Base-by-base conservation (phyloP, 1,140 invertebrate species). In the Zaprionus tsacasi region DNA sequence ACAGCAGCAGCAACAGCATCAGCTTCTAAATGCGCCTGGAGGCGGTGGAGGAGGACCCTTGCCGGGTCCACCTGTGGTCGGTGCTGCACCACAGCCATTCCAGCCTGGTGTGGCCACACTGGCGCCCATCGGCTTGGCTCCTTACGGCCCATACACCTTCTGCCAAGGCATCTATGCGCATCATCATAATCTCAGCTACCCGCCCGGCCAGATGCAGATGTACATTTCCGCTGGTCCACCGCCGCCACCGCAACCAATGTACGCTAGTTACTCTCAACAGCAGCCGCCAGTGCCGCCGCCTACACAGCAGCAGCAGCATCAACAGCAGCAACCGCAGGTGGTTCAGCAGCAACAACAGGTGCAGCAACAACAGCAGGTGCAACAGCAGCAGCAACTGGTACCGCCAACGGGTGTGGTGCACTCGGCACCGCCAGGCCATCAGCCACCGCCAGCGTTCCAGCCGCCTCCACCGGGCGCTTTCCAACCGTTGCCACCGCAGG, bases 31-130 rank as follows among this genome's bases (percentile, higher is more conserved):
- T 45, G 70, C 78, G 10, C 58, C 72, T 43, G 65, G 68, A 35
- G 75, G 71, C 3, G 76, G 40, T 5, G 76, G 55, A 8, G 70
- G 56, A 0, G 75, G 79, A 30, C 78, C 74, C 3, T 69, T 91
- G 12, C 57, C 81, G n/a, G 83, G 82, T 10, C 91, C 89, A 2
- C 94, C 95, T 0, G 94, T 95, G 0, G 95, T 95, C 0, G 94
- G 94, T 0, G 94, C 95, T 6, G 93, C 94, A 6, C 94, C 56
- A 79, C 94, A 50, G 93, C 94, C 33, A 93, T 94, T 43, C 93
- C 94, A 79, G 93, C 93, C 33, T 93, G 95, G 88, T 27, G 91
- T 92, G 6, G 78, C 91, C 11, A 76, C 91, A 6, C 12, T 92
- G 68, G 88, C 90, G 25, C 93, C 92, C 27, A 83, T 92, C 4